These are phyloP conservation scores for Aricia artaxerxes DNA, from an alignment of 2,888 invertebrate genomes.

Conservation along the genomic window DNA sequence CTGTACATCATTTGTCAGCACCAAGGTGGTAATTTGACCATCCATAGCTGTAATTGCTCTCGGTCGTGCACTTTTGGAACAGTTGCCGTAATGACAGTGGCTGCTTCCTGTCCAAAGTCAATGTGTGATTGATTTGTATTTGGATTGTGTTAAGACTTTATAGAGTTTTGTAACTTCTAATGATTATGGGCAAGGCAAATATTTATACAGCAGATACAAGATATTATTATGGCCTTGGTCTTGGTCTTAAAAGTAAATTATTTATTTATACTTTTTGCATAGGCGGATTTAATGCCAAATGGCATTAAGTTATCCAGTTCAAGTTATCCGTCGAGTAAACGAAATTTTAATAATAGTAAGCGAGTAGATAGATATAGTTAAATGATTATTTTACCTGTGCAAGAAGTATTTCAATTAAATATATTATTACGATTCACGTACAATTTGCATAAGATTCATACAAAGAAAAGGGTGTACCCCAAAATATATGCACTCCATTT, in stretches of 20 bases:
- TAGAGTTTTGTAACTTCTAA: background rate
- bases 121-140: constrained; percentile 12
- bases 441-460: constrained; percentile 14
- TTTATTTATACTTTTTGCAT: too few species aligned
- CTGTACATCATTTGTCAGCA: background rate
- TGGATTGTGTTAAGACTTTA: background rate
- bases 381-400: background rate
- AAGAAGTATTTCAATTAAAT: background rate
- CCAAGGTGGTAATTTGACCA: background rate
- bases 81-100: constrained; percentile 78
- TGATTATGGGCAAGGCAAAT: background rate
- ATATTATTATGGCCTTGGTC: too few species aligned
- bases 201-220: background rate
- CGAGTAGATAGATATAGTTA: too few species aligned
- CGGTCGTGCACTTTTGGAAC: constrained; percentile 69
- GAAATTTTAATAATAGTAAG: too few species aligned
- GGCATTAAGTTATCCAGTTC: too few species aligned
- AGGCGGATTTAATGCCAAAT: too few species aligned
- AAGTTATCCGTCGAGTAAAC: too few species aligned
- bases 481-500: constrained; percentile 21
- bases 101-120: constrained; percentile 64
- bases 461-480: constrained; percentile 1
- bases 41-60: constrained; percentile 69
- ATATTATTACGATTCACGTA: background rate
- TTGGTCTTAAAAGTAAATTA: too few species aligned